Conservation (phyloP, 2,888 invertebrate species). For the Chrysopilus asiliformis region DNA sequence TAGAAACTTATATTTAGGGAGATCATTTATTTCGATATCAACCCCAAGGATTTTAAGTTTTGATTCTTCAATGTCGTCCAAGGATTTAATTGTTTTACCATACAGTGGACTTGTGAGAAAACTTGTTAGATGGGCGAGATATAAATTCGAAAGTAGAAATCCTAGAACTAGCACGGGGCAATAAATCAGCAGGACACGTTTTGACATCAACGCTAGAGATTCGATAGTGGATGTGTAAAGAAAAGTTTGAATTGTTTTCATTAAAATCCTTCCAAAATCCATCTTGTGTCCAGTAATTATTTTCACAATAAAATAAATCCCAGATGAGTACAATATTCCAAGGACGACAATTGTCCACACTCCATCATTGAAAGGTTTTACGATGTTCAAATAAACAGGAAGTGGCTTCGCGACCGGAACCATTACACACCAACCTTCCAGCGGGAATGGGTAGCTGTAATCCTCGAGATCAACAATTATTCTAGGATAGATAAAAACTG, state of each 20-base stretch:
- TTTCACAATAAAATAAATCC: neutral
- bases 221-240: neutral
- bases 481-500: neutral
- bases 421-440: slow-evolving; percentile 2
- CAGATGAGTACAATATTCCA: neutral
- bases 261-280: neutral
- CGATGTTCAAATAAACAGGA: neutral
- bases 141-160: neutral
- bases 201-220: neutral
- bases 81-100: neutral
- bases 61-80: neutral
- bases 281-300: neutral
- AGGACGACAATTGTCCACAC: neutral
- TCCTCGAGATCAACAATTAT: too few species aligned
- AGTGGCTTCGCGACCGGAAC: slow-evolving; percentile 3
- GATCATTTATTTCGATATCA: neutral
- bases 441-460: neutral
- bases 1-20: neutral
- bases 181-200: neutral
- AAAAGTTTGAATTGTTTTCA: neutral
- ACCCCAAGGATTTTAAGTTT: slow-evolving; percentile 2
- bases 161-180: slow-evolving; percentile 2
- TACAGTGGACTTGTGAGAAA: slow-evolving; percentile 2
- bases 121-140: slow-evolving; percentile 1
- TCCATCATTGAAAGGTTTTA: neutral